Evolutionary conservation across 2,797 vertebrate species (phyloP).

Genomic region (Chloroceryle inda): DNA sequence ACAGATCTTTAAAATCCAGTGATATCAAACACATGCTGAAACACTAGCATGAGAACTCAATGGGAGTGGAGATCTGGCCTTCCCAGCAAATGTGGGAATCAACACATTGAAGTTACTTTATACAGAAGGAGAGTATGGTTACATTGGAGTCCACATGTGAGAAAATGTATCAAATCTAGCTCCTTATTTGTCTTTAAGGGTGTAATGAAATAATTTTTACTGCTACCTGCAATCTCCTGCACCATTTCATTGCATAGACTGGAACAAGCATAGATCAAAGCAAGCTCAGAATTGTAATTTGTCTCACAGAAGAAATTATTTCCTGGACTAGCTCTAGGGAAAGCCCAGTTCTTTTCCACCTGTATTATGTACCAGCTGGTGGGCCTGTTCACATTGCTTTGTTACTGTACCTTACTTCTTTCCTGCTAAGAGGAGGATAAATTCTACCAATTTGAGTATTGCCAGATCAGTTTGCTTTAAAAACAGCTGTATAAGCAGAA

Average conservation of each 20-base stretch:
- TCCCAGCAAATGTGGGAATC: background rate
- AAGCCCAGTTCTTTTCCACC: background rate
- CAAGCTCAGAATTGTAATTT: background rate
- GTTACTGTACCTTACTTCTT: background rate
- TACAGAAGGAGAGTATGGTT: background rate
- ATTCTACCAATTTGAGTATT: background rate
- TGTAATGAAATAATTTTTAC: background rate
- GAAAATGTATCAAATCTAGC: background rate
- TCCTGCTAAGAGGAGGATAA: background rate
- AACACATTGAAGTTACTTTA: background rate
- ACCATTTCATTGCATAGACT: background rate
- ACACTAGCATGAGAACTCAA: background rate
- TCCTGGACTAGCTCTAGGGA: background rate
- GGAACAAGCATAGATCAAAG: background rate
- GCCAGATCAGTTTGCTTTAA: background rate
- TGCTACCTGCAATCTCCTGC: background rate
- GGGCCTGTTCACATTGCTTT: background rate
- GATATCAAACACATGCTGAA: background rate
- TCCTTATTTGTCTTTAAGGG: background rate
- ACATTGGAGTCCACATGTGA: background rate
- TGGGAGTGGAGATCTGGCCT: background rate
- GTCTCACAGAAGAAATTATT: background rate
- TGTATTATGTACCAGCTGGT: background rate
- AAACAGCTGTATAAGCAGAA: background rate
- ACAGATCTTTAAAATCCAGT: background rate